A percentile compares a stretch with the other conserved stretches of the same genome.
These are phyloP conservation scores for Chironomus riparius DNA, from an alignment of 2,888 invertebrate genomes.

Conservation along the genomic window DNA sequence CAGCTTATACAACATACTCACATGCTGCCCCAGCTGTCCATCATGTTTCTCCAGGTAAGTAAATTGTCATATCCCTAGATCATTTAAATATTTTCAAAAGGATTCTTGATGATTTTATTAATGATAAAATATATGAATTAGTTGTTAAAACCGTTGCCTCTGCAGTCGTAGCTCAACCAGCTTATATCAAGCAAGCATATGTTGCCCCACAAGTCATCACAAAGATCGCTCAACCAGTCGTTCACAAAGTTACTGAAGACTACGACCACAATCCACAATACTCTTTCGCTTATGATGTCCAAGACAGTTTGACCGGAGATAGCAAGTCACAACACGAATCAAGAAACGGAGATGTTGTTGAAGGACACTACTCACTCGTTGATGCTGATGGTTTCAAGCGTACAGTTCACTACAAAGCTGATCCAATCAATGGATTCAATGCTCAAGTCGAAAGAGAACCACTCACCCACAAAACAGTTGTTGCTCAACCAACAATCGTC, in stretches of 20 bases:
- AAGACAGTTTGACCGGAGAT: conserved; percentile 46
- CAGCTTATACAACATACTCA: background rate
- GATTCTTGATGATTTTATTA: background rate
- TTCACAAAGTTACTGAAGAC: conserved; percentile 34
- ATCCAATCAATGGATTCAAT: conserved; percentile 43
- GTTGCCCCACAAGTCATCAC: too few species aligned
- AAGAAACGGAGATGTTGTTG: conserved; percentile 54
- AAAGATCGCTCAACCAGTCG: conserved; percentile 30
- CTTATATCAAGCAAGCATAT: too few species aligned
- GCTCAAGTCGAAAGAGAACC: conserved; percentile 37
- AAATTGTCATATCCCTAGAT: background rate
- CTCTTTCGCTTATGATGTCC: conserved; percentile 45
- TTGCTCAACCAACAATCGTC: conserved; percentile 29
- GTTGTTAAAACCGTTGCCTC: too few species aligned
- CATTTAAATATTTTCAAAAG: too few species aligned
- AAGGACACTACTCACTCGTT: conserved; percentile 46
- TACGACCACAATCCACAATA: conserved; percentile 43
- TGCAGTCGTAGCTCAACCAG: too few species aligned
- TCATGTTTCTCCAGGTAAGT: conserved; percentile 19
- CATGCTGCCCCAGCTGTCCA: conserved; percentile 29
- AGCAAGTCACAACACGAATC: conserved; percentile 52
- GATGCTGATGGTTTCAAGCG: conserved; percentile 55
- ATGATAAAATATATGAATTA: background rate
- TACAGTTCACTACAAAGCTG: conserved; percentile 52
- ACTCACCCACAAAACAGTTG: conserved; percentile 31